phyloP scores from a whole-genome alignment of 2,888 invertebrate species.

The Leucoma salicis region DNA sequence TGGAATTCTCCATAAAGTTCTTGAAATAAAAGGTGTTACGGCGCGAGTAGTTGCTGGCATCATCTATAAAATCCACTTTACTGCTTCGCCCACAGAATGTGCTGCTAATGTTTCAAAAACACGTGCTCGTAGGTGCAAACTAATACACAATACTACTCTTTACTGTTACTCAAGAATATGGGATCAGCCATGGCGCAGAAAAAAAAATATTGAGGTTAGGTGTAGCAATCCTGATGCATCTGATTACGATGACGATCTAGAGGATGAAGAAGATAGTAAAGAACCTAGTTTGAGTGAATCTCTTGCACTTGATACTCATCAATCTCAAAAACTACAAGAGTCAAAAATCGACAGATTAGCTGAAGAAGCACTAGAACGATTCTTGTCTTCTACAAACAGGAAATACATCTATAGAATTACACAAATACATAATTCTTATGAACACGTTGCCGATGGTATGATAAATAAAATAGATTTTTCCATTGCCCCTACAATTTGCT shows the following conservation, averaged over 20 bases:
- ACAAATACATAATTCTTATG: conserved; percentile 61
- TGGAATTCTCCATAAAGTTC: conserved; percentile 26
- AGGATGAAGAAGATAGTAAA: conserved; percentile 1
- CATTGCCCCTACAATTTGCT: conserved; percentile 39
- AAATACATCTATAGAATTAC: conserved; percentile 46
- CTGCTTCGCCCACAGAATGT: conserved; percentile 26
- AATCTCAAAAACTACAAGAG: not conserved
- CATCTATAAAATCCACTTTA: conserved; percentile 18
- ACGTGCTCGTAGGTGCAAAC: conserved; percentile 12
- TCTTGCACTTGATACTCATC: not conserved
- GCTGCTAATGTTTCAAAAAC: conserved; percentile 14
- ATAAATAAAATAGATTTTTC: conserved; percentile 52
- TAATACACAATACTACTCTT: conserved; percentile 22
- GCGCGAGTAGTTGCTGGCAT: not conserved
- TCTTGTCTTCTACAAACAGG: conserved; percentile 37
- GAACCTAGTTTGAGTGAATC: not conserved
- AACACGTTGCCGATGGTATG: conserved; percentile 78
- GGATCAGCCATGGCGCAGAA: conserved; percentile 77
- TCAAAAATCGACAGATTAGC: conserved; percentile 30
- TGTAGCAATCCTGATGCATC: conserved; percentile 34
- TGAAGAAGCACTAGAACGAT: conserved; percentile 30
- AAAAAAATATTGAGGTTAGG: conserved; percentile 51
- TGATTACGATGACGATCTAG: conserved; percentile 1
- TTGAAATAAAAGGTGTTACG: conserved; percentile 33
- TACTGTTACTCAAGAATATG: conserved; percentile 75